Evolutionary conservation across 2,888 invertebrate species (phyloP).

Genomic region (Cactoblastis cactorum): DNA sequence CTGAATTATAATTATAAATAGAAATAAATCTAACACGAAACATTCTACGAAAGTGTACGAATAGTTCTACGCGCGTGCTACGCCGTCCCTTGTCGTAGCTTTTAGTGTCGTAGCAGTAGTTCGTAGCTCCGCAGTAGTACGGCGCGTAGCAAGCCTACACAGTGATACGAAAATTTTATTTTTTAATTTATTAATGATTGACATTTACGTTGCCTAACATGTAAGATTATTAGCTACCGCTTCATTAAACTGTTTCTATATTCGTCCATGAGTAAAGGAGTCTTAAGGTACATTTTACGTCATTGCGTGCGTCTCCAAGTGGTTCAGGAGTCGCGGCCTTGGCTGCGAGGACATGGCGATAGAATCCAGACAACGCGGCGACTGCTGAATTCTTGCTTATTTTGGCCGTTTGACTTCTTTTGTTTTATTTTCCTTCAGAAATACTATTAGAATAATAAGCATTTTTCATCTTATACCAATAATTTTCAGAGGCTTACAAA

Average conservation of each 20-base stretch:
- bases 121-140: no score
- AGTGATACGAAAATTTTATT: no score
- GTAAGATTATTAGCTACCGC: no score
- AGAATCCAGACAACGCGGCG: background rate
- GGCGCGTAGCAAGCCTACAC: no score
- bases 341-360: background rate
- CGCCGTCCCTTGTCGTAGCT: constrained; percentile 5
- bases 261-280: background rate
- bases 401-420: background rate
- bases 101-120: background rate
- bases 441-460: no score
- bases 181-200: no score
- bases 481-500: no score
- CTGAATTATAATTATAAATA: background rate
- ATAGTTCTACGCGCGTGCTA: constrained; percentile 7
- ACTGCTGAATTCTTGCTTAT: background rate
- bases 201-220: no score
- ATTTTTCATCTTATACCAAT: no score
- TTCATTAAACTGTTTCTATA: background rate
- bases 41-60: background rate
- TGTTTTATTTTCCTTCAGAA: background rate
- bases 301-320: background rate
- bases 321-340: background rate
- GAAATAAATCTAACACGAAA: background rate
- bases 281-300: background rate